These are phyloP conservation scores for Caenorhabditis sp. DNA, from an alignment of 2,888 invertebrate species.

Conservation along the genomic window DNA sequence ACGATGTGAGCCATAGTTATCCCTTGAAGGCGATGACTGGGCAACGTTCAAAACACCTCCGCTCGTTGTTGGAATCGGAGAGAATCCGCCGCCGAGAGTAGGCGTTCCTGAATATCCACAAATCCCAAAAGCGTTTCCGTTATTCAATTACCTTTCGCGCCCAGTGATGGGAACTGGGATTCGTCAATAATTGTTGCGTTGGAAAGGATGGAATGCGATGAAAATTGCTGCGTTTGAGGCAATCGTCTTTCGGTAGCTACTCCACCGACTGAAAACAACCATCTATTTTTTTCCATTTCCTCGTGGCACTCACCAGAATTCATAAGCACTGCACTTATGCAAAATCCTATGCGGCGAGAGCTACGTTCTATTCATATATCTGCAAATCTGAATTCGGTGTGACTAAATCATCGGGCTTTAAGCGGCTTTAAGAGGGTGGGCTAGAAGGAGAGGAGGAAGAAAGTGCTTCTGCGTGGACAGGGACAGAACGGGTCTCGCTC, in stretches of 20 bases:
- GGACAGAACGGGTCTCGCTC: slow-evolving; percentile 6
- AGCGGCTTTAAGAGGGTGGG: background rate
- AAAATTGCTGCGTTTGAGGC: slow-evolving; percentile 36
- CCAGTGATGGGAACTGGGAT: slow-evolving; percentile 75
- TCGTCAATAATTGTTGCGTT: slow-evolving; percentile 74
- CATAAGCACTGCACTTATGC: slow-evolving; percentile 56
- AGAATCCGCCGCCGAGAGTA: slow-evolving; percentile 67
- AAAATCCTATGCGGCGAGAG: slow-evolving; percentile 42
- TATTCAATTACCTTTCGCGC: slow-evolving; percentile 67
- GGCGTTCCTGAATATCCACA: slow-evolving; percentile 57
- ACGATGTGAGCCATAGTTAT: slow-evolving; percentile 39
- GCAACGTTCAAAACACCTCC: slow-evolving; percentile 59
- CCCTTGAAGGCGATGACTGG: slow-evolving; percentile 65
- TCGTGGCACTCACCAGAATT: slow-evolving; percentile 47
- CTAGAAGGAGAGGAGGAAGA: background rate
- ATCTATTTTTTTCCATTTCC: background rate
- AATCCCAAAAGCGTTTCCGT: background rate
- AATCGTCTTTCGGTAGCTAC: slow-evolving; percentile 66
- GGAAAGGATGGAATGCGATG: slow-evolving; percentile 23
- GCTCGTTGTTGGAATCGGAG: slow-evolving; percentile 70
- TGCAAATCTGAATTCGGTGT: slow-evolving; percentile 9
- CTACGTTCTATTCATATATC: slow-evolving; percentile 55
- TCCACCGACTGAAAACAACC: slow-evolving; percentile 55
- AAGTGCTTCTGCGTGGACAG: background rate
- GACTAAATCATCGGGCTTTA: background rate